A percentile compares a stretch with the other conserved stretches of the same genome.
Conservation (phyloP, 30 jellyfish, hydroid and myxozoan species). For the Hydra vulgaris region DNA sequence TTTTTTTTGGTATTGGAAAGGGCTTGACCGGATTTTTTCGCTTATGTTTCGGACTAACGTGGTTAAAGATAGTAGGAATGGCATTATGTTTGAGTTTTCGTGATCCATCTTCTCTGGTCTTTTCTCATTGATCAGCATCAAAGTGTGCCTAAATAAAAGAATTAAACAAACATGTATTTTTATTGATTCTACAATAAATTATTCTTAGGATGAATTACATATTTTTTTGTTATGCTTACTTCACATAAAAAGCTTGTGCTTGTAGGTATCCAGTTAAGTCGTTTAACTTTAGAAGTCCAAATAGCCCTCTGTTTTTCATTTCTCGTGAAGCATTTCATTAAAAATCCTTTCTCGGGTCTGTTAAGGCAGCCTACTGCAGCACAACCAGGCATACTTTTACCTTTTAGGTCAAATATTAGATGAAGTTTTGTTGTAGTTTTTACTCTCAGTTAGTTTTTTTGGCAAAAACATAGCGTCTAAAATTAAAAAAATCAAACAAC, state of each 20-base stretch:
- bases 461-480: background rate
- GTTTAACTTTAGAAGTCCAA: background rate
- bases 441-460: background rate
- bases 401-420: background rate
- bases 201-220: background rate
- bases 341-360: background rate
- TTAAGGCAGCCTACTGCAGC: background rate
- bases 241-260: background rate
- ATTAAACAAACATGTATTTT: background rate
- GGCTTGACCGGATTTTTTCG: background rate
- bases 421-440: background rate
- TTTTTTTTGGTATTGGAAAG: background rate
- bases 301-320: background rate
- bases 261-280: background rate
- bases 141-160: background rate
- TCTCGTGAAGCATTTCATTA: background rate
- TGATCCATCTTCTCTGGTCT: background rate
- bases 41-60: background rate
- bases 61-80: background rate
- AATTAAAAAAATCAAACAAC: background rate
- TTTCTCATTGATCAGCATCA: background rate
- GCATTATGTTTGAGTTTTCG: background rate
- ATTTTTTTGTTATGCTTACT: background rate
- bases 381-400: background rate
- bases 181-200: background rate